phyloP scores from a whole-genome alignment of 2,113 vertebrate genomes.

The Chitala chitala region DNA sequence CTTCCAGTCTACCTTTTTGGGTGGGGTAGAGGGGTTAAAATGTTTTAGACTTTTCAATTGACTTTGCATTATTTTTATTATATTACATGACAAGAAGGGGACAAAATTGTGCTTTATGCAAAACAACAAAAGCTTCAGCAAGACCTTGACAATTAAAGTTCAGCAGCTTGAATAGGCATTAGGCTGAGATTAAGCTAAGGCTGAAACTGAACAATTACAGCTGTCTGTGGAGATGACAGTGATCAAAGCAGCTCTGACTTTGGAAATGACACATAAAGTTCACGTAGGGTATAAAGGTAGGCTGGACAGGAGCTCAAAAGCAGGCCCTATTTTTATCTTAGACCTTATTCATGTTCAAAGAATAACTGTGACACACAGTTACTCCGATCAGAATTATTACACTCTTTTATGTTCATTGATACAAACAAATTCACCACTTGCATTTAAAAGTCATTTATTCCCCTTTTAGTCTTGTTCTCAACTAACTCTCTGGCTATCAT shows the following conservation, averaged over 20 bases:
- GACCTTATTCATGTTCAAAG: background rate
- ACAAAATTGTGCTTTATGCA: background rate
- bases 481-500: too few relatives aligned
- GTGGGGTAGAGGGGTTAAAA: slow-evolving; percentile 41
- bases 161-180: background rate
- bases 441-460: too few relatives aligned
- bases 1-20: slow-evolving; percentile 41
- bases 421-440: too few relatives aligned
- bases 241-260: background rate
- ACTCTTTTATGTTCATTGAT: too few relatives aligned
- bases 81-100: too few relatives aligned
- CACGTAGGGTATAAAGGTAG: background rate
- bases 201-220: background rate
- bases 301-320: background rate
- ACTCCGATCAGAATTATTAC: background rate
- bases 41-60: slow-evolving; percentile 38
- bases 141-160: background rate
- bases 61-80: background rate
- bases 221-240: background rate
- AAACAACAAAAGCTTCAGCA: background rate
- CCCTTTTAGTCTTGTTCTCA: too few relatives aligned
- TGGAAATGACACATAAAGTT: slow-evolving; percentile 2
- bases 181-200: slow-evolving; percentile 3
- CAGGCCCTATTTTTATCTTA: background rate
- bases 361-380: slow-evolving; percentile 2